Evolutionary conservation across 2,797 vertebrate genomes (phyloP).

Genomic region (Falco berigora): DNA sequence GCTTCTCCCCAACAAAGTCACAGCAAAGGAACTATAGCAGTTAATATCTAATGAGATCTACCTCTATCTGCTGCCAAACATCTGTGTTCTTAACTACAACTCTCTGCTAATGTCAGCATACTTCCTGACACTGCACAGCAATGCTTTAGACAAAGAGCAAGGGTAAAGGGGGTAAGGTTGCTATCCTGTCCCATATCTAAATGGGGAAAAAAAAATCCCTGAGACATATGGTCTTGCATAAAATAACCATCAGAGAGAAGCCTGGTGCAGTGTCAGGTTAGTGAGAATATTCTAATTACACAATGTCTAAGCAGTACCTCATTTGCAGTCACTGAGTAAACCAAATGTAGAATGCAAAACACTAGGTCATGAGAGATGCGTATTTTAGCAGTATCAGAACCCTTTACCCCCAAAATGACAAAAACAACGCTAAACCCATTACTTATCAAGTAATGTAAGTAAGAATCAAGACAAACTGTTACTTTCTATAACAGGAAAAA

Average conservation of each 20-base stretch:
- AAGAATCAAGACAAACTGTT: conserved; percentile 4
- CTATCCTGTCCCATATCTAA: not conserved
- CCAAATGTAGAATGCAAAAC: conserved; percentile 26
- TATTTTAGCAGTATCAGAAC: not conserved
- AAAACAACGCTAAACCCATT: not conserved
- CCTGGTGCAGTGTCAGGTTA: not conserved
- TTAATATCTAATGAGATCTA: not conserved
- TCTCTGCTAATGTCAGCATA: not conserved
- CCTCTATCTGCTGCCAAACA: conserved; percentile 47
- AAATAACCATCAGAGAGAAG: conserved; percentile 34
- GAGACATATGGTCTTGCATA: conserved; percentile 51
- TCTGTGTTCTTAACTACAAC: not conserved
- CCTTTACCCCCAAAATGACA: conserved; percentile 12
- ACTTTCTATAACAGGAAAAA: conserved; percentile 7
- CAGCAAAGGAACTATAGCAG: not conserved
- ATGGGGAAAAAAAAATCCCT: not conserved
- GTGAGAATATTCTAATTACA: conserved; percentile 24
- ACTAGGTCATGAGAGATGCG: not conserved
- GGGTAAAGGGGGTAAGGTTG: not conserved
- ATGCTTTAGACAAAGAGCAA: not conserved
- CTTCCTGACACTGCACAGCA: not conserved
- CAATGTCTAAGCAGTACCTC: not conserved
- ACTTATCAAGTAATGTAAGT: not conserved
- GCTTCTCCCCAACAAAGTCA: not conserved
- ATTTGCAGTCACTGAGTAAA: conserved; percentile 3